Evolutionary conservation across 2,113 vertebrate genomes (phyloP).

Genomic region (Cyphomyrus discorhynchus): DNA sequence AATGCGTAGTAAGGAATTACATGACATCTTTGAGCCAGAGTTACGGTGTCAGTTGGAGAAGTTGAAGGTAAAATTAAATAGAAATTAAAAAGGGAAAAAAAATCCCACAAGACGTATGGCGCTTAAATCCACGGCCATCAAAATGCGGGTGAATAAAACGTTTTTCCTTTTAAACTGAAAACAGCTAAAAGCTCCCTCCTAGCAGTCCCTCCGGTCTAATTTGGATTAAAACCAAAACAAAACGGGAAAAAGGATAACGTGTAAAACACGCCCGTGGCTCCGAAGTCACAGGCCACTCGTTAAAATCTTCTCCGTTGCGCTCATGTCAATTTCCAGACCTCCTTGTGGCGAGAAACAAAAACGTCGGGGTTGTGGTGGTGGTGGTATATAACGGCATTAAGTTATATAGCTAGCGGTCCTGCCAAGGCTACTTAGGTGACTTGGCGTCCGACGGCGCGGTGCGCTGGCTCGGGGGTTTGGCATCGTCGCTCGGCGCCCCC

Average conservation of each 20-base stretch:
- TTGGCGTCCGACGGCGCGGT: constrained; percentile 45
- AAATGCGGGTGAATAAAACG: constrained; percentile 5
- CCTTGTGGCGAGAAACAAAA: constrained; percentile 30
- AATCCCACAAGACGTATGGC: background rate
- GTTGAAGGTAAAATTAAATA: constrained; percentile 12
- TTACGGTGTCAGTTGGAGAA: constrained; percentile 26
- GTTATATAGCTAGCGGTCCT: constrained; percentile 45
- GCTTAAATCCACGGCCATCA: background rate
- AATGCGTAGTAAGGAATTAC: constrained; percentile 28
- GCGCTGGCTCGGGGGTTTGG: constrained; percentile 72
- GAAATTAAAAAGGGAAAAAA: background rate
- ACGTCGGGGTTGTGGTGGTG: constrained; percentile 23
- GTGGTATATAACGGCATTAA: constrained; percentile 21
- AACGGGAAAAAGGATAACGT: constrained; percentile 7
- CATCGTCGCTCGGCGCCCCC: constrained; percentile 66
- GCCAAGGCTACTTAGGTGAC: constrained; percentile 52
- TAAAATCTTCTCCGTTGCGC: constrained; percentile 24
- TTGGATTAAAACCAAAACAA: constrained; percentile 15
- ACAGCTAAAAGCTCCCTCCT: constrained; percentile 30
- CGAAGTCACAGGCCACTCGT: constrained; percentile 5
- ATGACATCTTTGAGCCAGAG: constrained; percentile 33
- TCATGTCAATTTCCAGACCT: constrained; percentile 28
- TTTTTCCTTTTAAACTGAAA: constrained; percentile 12
- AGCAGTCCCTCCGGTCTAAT: constrained; percentile 25
- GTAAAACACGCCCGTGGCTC: constrained; percentile 29